phyloP scores from a whole-genome alignment of 2,888 invertebrate genomes.

The Isoperla grammatica region DNA sequence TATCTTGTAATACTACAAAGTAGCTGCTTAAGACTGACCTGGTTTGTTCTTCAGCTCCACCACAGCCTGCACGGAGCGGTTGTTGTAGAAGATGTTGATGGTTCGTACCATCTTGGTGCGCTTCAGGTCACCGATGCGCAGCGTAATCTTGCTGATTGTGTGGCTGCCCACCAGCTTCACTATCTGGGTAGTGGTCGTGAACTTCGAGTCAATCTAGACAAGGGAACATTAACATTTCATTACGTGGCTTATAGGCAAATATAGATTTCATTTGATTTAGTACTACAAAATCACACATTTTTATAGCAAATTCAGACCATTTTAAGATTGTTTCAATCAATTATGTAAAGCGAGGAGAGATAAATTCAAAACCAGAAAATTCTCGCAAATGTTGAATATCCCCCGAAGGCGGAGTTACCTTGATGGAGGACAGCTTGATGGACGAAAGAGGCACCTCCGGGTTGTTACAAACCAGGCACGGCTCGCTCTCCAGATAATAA shows the following conservation, averaged over 20 bases:
- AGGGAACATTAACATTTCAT: neutral
- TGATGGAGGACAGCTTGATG: constrained; percentile 88
- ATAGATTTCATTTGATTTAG: too few species aligned
- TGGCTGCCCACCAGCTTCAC: constrained; percentile 94
- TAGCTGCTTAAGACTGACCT: too few species aligned
- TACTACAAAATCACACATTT: too few species aligned
- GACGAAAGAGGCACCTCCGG: constrained; percentile 89
- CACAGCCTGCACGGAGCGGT: constrained; percentile 91
- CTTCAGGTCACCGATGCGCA: constrained; percentile 92
- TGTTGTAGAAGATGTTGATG: constrained; percentile 95
- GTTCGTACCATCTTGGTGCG: constrained; percentile 95
- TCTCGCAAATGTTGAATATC: too few species aligned
- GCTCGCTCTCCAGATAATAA: constrained; percentile 93
- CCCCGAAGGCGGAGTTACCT: constrained; percentile 57
- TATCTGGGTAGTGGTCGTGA: constrained; percentile 96
- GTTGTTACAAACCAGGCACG: constrained; percentile 96
- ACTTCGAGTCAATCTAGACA: constrained; percentile 81
- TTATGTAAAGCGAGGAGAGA: too few species aligned
- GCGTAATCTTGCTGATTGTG: constrained; percentile 88
- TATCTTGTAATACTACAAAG: too few species aligned
- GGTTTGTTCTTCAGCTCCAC: constrained; percentile 96
- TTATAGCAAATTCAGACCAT: too few species aligned
- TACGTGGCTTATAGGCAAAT: too few species aligned
- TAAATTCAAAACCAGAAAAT: too few species aligned
- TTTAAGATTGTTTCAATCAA: too few species aligned